Conservation (phyloP, 2,888 invertebrate genomes). For the Diplolepis rosae region DNA sequence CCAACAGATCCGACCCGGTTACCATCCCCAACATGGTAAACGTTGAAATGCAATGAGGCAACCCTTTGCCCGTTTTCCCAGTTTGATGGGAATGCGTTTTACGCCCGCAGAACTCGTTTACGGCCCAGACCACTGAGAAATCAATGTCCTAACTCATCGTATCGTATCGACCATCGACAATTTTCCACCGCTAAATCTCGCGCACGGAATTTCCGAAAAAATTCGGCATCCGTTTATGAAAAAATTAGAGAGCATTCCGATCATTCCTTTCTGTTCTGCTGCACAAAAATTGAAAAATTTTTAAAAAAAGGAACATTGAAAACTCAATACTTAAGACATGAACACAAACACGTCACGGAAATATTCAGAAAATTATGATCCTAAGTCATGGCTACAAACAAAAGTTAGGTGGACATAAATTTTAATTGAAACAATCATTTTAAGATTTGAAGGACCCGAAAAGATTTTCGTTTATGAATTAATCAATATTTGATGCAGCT, state of each 20-base stretch:
- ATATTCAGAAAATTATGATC: no score
- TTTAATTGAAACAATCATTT: no score
- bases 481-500: no score
- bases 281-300: no score
- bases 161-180: not conserved
- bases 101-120: slow-evolving; percentile 57
- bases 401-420: no score
- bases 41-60: slow-evolving; percentile 56
- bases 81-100: slow-evolving; percentile 62
- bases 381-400: no score
- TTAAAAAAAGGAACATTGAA: no score
- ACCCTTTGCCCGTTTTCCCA: slow-evolving; percentile 63
- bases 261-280: not conserved
- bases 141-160: slow-evolving; percentile 49
- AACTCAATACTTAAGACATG: no score
- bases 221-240: slow-evolving; percentile 31
- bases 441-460: no score
- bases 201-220: slow-evolving; percentile 1
- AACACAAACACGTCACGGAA: no score
- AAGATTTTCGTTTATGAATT: no score
- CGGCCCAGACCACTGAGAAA: slow-evolving; percentile 59
- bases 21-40: slow-evolving; percentile 37
- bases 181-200: slow-evolving; percentile 1
- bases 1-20: slow-evolving; percentile 33
- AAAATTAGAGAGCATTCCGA: not conserved